These are phyloP conservation scores for Chlorodrepanis virens DNA, from an alignment of 2,113 vertebrate species.

Conservation along the genomic window DNA sequence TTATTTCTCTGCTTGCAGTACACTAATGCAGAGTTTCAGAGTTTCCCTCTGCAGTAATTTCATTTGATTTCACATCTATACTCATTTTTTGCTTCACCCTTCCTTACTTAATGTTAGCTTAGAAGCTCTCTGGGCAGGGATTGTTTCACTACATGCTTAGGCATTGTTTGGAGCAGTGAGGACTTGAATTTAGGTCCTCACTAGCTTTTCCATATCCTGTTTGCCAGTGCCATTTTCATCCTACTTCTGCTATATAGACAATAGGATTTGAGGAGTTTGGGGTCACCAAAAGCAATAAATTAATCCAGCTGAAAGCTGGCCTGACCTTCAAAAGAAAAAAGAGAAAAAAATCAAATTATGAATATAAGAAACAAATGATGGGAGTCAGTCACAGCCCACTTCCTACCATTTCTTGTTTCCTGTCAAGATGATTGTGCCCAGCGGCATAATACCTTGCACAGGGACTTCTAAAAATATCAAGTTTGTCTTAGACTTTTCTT, in stretches of 20 bases:
- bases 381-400: neutral
- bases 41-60: neutral
- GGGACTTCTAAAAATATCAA: neutral
- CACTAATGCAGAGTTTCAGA: neutral
- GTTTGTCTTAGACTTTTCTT: neutral
- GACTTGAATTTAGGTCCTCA: neutral
- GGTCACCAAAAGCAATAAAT: neutral
- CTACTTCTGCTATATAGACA: neutral
- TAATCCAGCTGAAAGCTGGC: neutral
- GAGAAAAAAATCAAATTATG: neutral
- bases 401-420: neutral
- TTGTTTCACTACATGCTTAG: neutral
- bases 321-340: accelerated
- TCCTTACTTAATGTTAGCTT: neutral
- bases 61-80: neutral
- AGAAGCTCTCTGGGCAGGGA: neutral
- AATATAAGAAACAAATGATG: neutral
- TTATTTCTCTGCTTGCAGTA: neutral
- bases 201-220: neutral
- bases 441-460: accelerated
- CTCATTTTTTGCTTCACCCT: neutral
- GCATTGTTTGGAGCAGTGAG: neutral
- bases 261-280: neutral
- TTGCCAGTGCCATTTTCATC: neutral
- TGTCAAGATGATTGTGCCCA: neutral